These are phyloP conservation scores for Parelbella ahira DNA, from an alignment of 2,888 invertebrate genomes.

Conservation along the genomic window DNA sequence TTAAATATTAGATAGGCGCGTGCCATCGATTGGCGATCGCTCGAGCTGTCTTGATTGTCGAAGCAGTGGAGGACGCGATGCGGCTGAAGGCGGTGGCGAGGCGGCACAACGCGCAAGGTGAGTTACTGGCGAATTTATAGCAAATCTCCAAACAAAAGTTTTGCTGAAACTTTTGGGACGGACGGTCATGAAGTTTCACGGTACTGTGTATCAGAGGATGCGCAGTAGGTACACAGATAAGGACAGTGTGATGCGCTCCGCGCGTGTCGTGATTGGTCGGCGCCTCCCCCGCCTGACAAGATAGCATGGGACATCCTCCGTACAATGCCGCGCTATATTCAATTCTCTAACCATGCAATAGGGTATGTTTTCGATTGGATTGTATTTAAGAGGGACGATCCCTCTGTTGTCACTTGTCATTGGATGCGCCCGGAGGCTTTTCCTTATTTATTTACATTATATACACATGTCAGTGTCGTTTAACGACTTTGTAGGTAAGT, in stretches of 20 bases:
- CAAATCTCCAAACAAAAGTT: slow-evolving; percentile 8
- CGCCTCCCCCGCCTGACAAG: slow-evolving; percentile 77
- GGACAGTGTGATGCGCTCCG: slow-evolving; percentile 70
- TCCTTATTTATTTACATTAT: slow-evolving; percentile 63
- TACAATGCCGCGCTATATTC: slow-evolving; percentile 34
- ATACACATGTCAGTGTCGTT: slow-evolving; percentile 31
- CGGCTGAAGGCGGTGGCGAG: slow-evolving; percentile 87
- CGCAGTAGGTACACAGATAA: slow-evolving; percentile 65
- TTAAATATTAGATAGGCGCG: slow-evolving; percentile 36
- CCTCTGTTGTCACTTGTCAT: slow-evolving; percentile 74
- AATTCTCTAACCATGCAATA: slow-evolving; percentile 35
- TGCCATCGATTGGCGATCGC: slow-evolving; percentile 62
- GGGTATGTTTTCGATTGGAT: slow-evolving; percentile 40
- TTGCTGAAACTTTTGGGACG: slow-evolving; percentile 7
- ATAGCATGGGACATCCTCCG: slow-evolving; percentile 75
- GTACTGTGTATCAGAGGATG: too few species aligned
- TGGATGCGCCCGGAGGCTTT: slow-evolving; percentile 72
- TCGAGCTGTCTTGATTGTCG: too few species aligned
- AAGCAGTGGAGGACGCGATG: slow-evolving; percentile 71
- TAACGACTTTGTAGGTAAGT: too few species aligned
- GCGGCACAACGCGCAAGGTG: slow-evolving; percentile 85
- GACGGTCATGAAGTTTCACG: too few species aligned
- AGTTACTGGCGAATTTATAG: slow-evolving; percentile 38
- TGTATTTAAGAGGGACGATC: slow-evolving; percentile 64
- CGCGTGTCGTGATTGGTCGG: slow-evolving; percentile 62